Base-by-base conservation (phyloP, 1,140 invertebrate genomes). In the Philaenus spumarius region DNA sequence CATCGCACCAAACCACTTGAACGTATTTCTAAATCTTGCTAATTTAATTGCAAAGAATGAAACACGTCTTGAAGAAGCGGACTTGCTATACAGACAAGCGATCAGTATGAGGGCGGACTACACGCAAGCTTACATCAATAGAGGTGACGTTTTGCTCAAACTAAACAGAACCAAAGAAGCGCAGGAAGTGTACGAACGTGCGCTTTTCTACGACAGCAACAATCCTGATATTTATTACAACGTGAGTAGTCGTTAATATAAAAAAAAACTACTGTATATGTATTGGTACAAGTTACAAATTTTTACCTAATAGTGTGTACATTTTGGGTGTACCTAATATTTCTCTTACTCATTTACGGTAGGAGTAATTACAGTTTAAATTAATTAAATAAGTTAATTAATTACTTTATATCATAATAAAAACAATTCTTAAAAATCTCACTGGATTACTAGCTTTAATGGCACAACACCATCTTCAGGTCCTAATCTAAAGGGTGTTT, bases 171-270 rank as follows among this genome's bases (percentile, higher is more conserved):
- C 92, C 3, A 87, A 93, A 68, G 94, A 97, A 73, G 95, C 95
- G 0, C 89, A 94, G 72, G 87, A 95, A 70, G 92, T 96, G 20
- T 98, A 97, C 69, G 91, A 96, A 70, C 80, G 88, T 70, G 95
- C 95, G 0, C 73, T 97, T 19, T 83, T 92, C 63, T 95, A 95
- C 74, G 94, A 97, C 70, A 92, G 86, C 67, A 89, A 87, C 65
- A 97, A 97, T 78, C 92, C 95, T 2, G 95, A 97, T 72, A 94
- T 98, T 66, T 95, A 97, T 75, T 98, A 97, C 69, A 98, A 98
- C 75, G 90, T 93, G 76, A 83, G 82, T 80, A 61, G 7, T 14
- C 20, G 6, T 4, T 20, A 42, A 19, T 42, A 42, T 37, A 7
- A 9, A n/a, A n/a, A n/a, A n/a, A n/a, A n/a, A n/a, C n/a, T n/a